These are phyloP conservation scores for Callorhinus ursinus DNA, from an alignment of 2,113 vertebrate species.

Conservation along the genomic window DNA sequence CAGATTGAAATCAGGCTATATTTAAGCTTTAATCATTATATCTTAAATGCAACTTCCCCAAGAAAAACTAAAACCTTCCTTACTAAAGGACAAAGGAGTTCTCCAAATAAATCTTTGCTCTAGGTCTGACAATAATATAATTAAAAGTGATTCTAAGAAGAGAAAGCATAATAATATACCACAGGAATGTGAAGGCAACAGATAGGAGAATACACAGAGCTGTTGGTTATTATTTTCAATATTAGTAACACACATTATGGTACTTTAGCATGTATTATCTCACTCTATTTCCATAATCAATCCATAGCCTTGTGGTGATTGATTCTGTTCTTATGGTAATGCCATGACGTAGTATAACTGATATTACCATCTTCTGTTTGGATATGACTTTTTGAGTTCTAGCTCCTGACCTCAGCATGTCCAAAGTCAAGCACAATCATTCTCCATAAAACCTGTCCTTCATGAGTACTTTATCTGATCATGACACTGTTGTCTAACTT, in stretches of 20 bases:
- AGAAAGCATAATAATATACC: background rate
- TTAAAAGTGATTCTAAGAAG: conserved; percentile 61
- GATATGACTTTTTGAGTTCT: background rate
- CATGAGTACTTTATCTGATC: background rate
- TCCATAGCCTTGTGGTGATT: background rate
- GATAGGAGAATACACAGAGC: background rate
- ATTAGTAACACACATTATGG: background rate
- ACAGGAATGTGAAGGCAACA: conserved; percentile 8
- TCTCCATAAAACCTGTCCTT: background rate
- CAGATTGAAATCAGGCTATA: conserved; percentile 45
- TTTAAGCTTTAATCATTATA: conserved; percentile 57
- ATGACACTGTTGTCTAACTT: background rate
- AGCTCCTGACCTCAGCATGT: background rate
- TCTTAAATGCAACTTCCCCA: conserved; percentile 42
- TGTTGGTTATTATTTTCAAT: conserved; percentile 36
- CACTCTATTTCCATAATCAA: conserved; percentile 20
- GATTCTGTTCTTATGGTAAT: background rate
- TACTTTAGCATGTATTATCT: background rate
- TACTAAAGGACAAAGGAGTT: conserved; percentile 51
- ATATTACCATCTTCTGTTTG: background rate
- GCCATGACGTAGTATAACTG: background rate
- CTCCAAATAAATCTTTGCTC: conserved; percentile 71
- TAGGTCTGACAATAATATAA: conserved; percentile 64
- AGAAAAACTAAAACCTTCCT: conserved; percentile 52
- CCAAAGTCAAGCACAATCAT: background rate